A percentile compares a stretch with the other conserved stretches of the same genome.
Conservation (phyloP, 2,888 invertebrate species). For the Antheraea yamamai region DNA sequence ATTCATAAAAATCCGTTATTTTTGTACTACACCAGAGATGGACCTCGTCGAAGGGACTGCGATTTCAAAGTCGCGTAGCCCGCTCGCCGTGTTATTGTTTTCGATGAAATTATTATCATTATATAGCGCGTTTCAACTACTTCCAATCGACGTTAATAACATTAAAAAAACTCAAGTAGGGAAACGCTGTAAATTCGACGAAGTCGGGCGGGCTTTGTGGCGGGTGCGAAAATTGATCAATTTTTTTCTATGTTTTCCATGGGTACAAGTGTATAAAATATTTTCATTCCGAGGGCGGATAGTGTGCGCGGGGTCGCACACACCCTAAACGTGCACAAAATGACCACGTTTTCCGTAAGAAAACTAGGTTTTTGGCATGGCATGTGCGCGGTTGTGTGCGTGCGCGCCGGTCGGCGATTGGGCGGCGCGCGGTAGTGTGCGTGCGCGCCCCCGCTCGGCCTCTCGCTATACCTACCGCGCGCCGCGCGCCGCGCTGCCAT, state of each 20-base stretch:
- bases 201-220: slow-evolving; percentile 38
- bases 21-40: slow-evolving; percentile 27
- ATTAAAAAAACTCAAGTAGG: slow-evolving; percentile 31
- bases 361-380: slow-evolving; percentile 59
- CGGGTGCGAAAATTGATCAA: slow-evolving; percentile 54
- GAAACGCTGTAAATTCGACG: slow-evolving; percentile 45
- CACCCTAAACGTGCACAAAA: slow-evolving; percentile 70
- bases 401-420: slow-evolving; percentile 65
- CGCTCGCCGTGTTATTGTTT: slow-evolving; percentile 26
- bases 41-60: slow-evolving; percentile 32
- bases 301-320: slow-evolving; percentile 61
- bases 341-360: slow-evolving; percentile 58
- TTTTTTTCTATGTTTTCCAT: slow-evolving; percentile 57
- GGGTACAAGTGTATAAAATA: slow-evolving; percentile 22
- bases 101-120: slow-evolving; percentile 35
- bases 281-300: slow-evolving; percentile 34
- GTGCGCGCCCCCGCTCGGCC: slow-evolving; percentile 69
- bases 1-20: slow-evolving; percentile 48
- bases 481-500: slow-evolving; percentile 44
- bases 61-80: slow-evolving; percentile 29
- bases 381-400: slow-evolving; percentile 50
- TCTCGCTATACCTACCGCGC: slow-evolving; percentile 61
- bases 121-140: slow-evolving; percentile 42
- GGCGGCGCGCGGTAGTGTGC: slow-evolving; percentile 59
- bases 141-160: slow-evolving; percentile 32